Base-by-base conservation (phyloP, 2,113 vertebrate species). In the Tiliqua scincoides region DNA sequence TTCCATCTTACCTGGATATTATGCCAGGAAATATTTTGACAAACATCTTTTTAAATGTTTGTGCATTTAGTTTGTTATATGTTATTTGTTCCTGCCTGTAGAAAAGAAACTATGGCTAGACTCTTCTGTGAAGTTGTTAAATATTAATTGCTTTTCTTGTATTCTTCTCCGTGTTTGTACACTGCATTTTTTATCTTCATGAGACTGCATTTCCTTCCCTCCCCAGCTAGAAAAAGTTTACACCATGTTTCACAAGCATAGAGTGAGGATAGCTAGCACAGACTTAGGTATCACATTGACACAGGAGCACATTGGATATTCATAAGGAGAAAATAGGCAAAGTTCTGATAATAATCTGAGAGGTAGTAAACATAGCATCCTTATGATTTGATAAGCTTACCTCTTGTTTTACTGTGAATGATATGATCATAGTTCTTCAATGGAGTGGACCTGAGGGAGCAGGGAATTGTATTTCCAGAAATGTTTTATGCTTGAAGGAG, bases 261-360 rank as follows among this genome's bases (percentile, higher is more conserved):
- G 43, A 57, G 54, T 57, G 11, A 15, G 54, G 10, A 17, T 57
- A 17, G 2, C 54, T 57, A 12, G 54, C 4, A 9, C 17, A 57
- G 54, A 57, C 54, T 3, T 57, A 57, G 54, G 54, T 9, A 57
- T 57, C 11, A n/a, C n/a, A n/a, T n/a, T n/a, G n/a, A n/a, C n/a
- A n/a, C n/a, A 17, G 17, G 54, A 57, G 54, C 54, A 12, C 11
- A 57, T 12, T 57, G 10, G 54, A 57, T 57, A 57, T 57, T 57
- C 54, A 57, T 17, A 12, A 8, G 43, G 43, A 5, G 18, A 25
- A 15, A 0, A 4, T 30, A 62, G 8, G 9, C 7, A 18, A 27
- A 52, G 3, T 0, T 6, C 0, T 6, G 0, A 2, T 48, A 43
- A 5, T 80, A 63, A n/a, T 5, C 23, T 35, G 3, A 48, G 59